These are phyloP conservation scores for Hydractinia echinata DNA, from an alignment of 30 jellyfish, hydroid and myxozoan species.

Conservation along the genomic window DNA sequence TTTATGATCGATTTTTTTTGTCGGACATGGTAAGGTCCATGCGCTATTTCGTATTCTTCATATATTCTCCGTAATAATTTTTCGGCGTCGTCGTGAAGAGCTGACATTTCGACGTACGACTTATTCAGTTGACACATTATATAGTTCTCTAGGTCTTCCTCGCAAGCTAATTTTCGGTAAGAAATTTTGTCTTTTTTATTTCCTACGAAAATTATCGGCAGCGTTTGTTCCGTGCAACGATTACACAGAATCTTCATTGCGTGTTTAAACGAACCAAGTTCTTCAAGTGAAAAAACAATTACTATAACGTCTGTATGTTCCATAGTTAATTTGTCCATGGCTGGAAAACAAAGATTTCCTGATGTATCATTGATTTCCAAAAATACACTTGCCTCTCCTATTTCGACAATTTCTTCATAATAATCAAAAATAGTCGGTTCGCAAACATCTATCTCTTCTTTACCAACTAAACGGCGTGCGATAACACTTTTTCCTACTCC, in stretches of 20 bases:
- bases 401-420: background rate
- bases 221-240: background rate
- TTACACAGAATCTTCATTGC: background rate
- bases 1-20: background rate
- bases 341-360: slow-evolving; percentile 20
- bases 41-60: slow-evolving; percentile 13
- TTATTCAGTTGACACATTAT: background rate
- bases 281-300: background rate
- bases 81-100: slow-evolving; percentile 13
- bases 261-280: background rate
- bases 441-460: background rate
- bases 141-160: background rate
- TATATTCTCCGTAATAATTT: slow-evolving; percentile 9
- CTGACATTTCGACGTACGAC: background rate
- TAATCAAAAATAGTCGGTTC: slow-evolving; percentile 21
- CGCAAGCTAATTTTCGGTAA: background rate
- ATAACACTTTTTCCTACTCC: slow-evolving; percentile 30
- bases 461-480: slow-evolving; percentile 17
- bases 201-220: slow-evolving; percentile 23
- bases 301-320: slow-evolving; percentile 24
- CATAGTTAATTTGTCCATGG: slow-evolving; percentile 24
- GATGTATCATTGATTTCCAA: slow-evolving; percentile 23
- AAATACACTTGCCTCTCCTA: background rate
- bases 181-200: slow-evolving; percentile 13
- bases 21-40: slow-evolving; percentile 16